Base-by-base conservation (phyloP, 2,113 vertebrate genomes). In the Eretmochelys imbricata region DNA sequence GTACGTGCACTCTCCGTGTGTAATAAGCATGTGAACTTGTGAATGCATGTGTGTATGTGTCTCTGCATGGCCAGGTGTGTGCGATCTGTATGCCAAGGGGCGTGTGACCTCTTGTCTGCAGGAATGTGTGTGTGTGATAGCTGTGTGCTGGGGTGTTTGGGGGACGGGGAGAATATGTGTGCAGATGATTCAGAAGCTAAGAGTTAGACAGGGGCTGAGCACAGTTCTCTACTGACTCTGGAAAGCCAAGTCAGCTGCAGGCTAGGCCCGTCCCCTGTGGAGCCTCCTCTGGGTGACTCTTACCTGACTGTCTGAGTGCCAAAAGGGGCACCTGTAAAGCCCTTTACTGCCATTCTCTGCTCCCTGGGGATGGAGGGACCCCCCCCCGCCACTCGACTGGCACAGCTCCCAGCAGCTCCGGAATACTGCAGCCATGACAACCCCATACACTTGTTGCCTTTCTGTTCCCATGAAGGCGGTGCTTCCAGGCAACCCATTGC, bases 281-380 rank as follows among this genome's bases (percentile, higher is more conserved):
- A 0, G 69, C 50, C 0, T 31, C 81, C 46, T 2, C 24, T 20
- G 49, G 0, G 50, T 29, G 25, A 31, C 89, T 38, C 87, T 88
- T 95, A 98, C 98, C 98, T 98, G 90, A 95, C 93, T 89, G 96
- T 89, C 94, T 97, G 85, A 72, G 87, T 94, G 86, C 96, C 95
- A 2, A 96, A 98, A 22, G 97, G 93, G 14, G 95, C 93, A 24
- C 98, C 96, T 48, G 35, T 82, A 69, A 98, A 98, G 91, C 48
- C 72, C 87, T 94, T 87, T 10, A 4, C 49, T 55, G 85, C 53
- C 95, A 95, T 96, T 13, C 7, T 16, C 51, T 1, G 38, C 42
- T 46, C 79, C 86, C 75, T 57, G 57, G 79, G 80, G 51, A n/a
- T 19, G 3, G n/a, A 54, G 49, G 51, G 38, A 82, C 53, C 59